Conservation (phyloP, 2,113 vertebrate species). For the Spea multiplicata region DNA sequence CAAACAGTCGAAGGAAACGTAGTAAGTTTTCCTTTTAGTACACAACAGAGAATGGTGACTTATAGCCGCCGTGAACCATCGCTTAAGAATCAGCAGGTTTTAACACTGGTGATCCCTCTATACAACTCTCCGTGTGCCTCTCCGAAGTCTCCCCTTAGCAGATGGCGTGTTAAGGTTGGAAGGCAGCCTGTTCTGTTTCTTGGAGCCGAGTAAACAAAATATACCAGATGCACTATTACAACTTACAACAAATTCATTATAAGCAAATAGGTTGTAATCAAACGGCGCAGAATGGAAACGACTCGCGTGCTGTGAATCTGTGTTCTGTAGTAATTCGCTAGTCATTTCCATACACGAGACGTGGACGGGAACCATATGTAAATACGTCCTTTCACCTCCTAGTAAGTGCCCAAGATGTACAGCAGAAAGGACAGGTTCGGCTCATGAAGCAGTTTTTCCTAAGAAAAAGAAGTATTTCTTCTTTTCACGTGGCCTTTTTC, state of each 20-base stretch:
- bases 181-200: neutral
- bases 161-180: constrained; percentile 3
- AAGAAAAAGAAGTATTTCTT: no score
- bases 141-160: neutral
- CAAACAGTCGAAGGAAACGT: no score
- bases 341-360: no score
- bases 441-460: no score
- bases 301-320: neutral
- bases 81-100: neutral
- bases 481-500: no score
- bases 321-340: neutral
- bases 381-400: no score
- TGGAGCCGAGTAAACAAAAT: neutral
- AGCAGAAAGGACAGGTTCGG: no score
- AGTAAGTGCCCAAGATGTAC: no score
- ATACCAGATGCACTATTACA: constrained; percentile 25
- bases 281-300: neutral
- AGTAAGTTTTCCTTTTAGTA: no score
- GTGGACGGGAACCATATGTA: no score
- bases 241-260: constrained; percentile 25
- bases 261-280: neutral
- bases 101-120: neutral
- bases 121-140: neutral
- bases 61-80: neutral
- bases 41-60: neutral